Evolutionary conservation across 1,140 invertebrate genomes (phyloP), one percentile per base, ranked within the genome.

Genomic region (Heliconius hermathena): DNA sequence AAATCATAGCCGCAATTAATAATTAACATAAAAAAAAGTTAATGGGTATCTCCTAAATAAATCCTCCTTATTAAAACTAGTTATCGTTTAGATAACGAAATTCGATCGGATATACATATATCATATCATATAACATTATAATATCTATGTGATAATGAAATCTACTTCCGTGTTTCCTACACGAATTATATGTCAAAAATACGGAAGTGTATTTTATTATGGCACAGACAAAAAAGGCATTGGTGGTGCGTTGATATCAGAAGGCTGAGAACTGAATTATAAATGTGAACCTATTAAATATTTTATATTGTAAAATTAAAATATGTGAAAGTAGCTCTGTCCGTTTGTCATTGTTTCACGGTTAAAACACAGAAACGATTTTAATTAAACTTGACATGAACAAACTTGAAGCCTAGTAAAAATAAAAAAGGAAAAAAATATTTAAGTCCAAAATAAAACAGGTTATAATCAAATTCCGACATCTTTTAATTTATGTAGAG

Each of bases 221-320:
- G 54, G 60, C 26, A 26, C 22, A 66, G 60, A 66, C 60, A 66
- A 66, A 60, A 60, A 60, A n/a, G 54, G n/a, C 54, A 60, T 60
- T 60, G n/a, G 60, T 66, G 26, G 60, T 66, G 16, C 60, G 33
- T 60, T 60, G 9, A 66, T 29, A 29, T 26, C 60, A 66, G 60
- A 66, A 66, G 60, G 60, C n/a, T 66, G 60, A 66, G 60, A 66
- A 26, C 22, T 22, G 13, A 26, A 29, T 66, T 66, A 66, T 66
- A 66, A 66, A 66, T 66, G 9, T 66, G 13, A 29, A 22, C 22
- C 1, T 22, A n/a, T 60, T 60, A 20, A 22, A 11, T 26, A 60
- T 22, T 22, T 22, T 22, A 60, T 60, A 60, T 60, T 60, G n/a
- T 60, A 60, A 60, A 26, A 60, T 60, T 36, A 9, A 60, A n/a